A percentile compares a stretch with the other conserved stretches of the same genome.
These are phyloP conservation scores for Acronicta aceris DNA, from an alignment of 2,888 invertebrate species.

Conservation along the genomic window DNA sequence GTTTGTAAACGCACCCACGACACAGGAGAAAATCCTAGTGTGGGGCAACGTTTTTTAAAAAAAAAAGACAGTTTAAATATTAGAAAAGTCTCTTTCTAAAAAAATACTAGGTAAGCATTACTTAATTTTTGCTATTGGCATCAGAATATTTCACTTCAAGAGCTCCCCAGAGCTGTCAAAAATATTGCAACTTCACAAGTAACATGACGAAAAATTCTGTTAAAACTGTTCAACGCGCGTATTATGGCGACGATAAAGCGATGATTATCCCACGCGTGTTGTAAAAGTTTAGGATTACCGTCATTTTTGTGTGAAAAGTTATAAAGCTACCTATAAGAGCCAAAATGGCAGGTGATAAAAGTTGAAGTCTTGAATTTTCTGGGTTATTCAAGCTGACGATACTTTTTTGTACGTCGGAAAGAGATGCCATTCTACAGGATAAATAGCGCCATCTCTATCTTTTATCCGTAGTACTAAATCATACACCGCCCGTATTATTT, in stretches of 20 bases:
- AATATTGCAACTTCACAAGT: constrained; percentile 2
- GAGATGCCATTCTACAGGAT: not conserved
- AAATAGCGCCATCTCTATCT: no score
- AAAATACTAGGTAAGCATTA: no score
- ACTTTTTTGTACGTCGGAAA: not conserved
- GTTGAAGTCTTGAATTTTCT: not conserved
- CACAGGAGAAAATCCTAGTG: no score
- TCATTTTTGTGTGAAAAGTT: constrained; percentile 29
- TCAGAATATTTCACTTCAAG: not conserved
- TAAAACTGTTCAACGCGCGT: constrained; percentile 16
- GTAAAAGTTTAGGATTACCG: constrained; percentile 32
- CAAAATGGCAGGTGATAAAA: constrained; percentile 1
- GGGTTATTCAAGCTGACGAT: not conserved
- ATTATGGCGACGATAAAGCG: constrained; percentile 24
- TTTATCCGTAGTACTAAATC: no score
- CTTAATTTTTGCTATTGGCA: not conserved
- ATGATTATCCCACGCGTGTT: constrained; percentile 23
- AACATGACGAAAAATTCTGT: constrained; percentile 11
- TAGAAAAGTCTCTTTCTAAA: no score
- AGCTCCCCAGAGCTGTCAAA: not conserved
- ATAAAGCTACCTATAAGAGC: constrained; percentile 1
- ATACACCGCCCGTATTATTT: no score
- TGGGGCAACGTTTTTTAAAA: no score
- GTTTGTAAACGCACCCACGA: no score
- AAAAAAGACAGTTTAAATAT: no score